Evolutionary conservation across 2,888 invertebrate genomes (phyloP).

Genomic region (Torymus tubicola): DNA sequence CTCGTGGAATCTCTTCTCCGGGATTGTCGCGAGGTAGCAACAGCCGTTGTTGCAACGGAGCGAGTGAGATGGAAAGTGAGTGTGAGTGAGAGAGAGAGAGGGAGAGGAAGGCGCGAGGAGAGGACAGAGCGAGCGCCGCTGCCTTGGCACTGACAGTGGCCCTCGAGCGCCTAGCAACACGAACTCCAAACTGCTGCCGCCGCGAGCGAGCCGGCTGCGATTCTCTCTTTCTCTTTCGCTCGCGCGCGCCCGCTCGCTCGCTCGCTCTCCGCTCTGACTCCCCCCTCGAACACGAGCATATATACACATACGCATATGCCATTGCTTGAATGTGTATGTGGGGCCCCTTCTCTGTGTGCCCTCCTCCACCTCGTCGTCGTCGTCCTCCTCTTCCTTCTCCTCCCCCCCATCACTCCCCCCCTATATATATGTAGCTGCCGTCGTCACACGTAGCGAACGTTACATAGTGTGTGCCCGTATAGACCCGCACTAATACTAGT

Average conservation of each 20-base stretch:
- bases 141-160: conserved; percentile 75
- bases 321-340: too few relatives aligned
- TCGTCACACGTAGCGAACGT: too few relatives aligned
- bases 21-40: not conserved
- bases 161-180: conserved; percentile 74
- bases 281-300: too few relatives aligned
- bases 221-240: conserved; percentile 45
- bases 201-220: not conserved
- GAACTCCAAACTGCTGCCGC: conserved; percentile 64
- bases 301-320: too few relatives aligned
- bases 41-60: not conserved
- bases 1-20: conserved; percentile 40
- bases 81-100: conserved; percentile 17
- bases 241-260: not conserved
- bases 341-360: too few relatives aligned
- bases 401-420: too few relatives aligned
- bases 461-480: too few relatives aligned
- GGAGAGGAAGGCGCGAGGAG: conserved; percentile 42
- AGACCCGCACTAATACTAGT: too few relatives aligned
- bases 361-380: not conserved
- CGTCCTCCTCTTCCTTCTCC: too few relatives aligned
- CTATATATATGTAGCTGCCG: too few relatives aligned
- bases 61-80: conserved; percentile 12
- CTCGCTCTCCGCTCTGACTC: too few relatives aligned
- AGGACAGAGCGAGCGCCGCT: conserved; percentile 57